phyloP scores from a whole-genome alignment of 2,888 invertebrate species.

The Parapristionchus giblindavisi region DNA sequence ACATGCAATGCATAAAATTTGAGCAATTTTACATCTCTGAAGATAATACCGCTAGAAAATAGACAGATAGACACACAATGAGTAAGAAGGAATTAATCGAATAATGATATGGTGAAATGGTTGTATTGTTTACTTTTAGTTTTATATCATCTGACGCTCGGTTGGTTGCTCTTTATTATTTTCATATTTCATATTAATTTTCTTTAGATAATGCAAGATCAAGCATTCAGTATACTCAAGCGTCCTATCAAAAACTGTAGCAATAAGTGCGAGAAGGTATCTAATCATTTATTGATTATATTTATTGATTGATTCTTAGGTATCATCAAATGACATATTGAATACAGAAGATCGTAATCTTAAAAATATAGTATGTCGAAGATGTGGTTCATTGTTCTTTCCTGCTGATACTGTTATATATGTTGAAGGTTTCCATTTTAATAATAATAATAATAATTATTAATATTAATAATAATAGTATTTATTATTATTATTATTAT shows the following conservation, averaged over 20 bases:
- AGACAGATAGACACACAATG: too few relatives aligned
- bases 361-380: conserved; percentile 57
- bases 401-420: conserved; percentile 55
- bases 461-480: too few relatives aligned
- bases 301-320: background rate
- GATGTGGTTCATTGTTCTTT: conserved; percentile 59
- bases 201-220: too few relatives aligned
- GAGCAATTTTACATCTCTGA: too few relatives aligned
- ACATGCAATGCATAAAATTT: too few relatives aligned
- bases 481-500: too few relatives aligned
- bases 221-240: conserved; percentile 6
- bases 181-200: too few relatives aligned
- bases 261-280: conserved; percentile 35
- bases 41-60: too few relatives aligned
- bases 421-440: conserved; percentile 46
- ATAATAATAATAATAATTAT: background rate
- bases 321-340: conserved; percentile 50
- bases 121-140: too few relatives aligned
- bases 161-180: conserved; percentile 9
- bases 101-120: too few relatives aligned
- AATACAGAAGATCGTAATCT: conserved; percentile 55
- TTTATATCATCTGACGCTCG: background rate
- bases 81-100: too few relatives aligned
- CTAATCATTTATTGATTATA: background rate
- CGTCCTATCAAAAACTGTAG: conserved; percentile 33